Base-by-base conservation (phyloP, 2,113 vertebrate genomes). In the Aegithalos caudatus region DNA sequence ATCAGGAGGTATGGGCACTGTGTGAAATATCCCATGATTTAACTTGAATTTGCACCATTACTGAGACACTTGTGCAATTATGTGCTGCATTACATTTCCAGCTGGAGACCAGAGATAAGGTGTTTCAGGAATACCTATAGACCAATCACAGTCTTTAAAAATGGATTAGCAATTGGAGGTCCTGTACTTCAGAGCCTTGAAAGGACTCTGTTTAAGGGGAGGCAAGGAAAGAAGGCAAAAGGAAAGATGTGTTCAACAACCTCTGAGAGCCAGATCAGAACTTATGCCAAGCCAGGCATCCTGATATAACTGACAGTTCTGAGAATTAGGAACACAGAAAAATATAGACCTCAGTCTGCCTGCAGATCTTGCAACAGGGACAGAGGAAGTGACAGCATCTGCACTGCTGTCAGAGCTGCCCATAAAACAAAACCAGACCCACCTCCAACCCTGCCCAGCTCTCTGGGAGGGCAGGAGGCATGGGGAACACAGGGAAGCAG, bases 11-110 rank as follows among this genome's bases (percentile, higher is more conserved):
- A 93, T 1, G 6, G 57, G 72, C 82, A 58, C 64, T 64, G 76
- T 83, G 47, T 56, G 94, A 92, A 88, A 88, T 90, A 83, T 81
- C 51, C 56, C 60, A 93, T 14, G 3, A 78, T 86, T 96, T 97
- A 93, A 92, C 82, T 86, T 92, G 80, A 82, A 86, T 94, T 96
- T 97, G 33, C 51, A 84, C 91, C 76, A 88, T 92, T 94, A 88
- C 76, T 54, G 80, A 83, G 88, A 70, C 48, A 78, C 44, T 95
- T 61, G 56, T 71, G 82, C 76, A 88, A 94, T 95, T 92, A 87
- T 44, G 79, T 81, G 76, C 80, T 86, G 60, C 47, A 70, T 88
- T 92, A 64, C 51, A 56, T 78, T 86, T 94, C 80, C 78, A 92
- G 35, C 86, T 92, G 86, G 54, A 90, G 69, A 51, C 51, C 42